These are phyloP conservation scores for Falco biarmicus DNA, from an alignment of 2,797 vertebrate genomes.

Conservation along the genomic window DNA sequence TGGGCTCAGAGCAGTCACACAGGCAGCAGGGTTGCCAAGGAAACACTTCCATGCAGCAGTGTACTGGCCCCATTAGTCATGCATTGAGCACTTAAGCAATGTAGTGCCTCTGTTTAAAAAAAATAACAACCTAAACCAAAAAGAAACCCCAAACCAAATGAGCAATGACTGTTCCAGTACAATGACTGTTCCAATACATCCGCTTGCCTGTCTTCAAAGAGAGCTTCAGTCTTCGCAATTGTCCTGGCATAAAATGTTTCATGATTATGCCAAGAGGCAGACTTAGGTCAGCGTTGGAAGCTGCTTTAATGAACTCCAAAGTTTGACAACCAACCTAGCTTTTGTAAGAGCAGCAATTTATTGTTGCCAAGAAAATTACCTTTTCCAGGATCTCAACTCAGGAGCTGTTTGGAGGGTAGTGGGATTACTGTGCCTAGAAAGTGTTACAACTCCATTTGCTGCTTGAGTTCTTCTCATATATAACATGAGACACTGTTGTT, in stretches of 20 bases:
- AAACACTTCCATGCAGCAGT: neutral
- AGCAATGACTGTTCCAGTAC: neutral
- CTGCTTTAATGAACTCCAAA: neutral
- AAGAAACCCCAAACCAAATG: neutral
- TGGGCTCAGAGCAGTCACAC: neutral
- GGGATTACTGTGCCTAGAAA: neutral
- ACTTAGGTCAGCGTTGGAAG: neutral
- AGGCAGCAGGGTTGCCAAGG: neutral
- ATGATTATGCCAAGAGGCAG: neutral
- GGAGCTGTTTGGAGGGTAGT: neutral
- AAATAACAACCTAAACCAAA: neutral
- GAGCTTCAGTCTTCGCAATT: neutral
- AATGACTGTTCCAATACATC: neutral
- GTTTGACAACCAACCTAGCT: neutral
- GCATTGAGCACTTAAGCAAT: neutral
- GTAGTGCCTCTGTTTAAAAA: neutral
- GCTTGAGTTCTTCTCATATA: neutral
- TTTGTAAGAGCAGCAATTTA: neutral
- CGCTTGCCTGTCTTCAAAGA: neutral
- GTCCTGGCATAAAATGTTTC: neutral
- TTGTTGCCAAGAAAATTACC: neutral
- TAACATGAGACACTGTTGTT: neutral
- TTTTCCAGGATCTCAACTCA: neutral
- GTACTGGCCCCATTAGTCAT: neutral
- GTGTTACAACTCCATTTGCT: neutral